A percentile compares a stretch with the other conserved stretches of the same genome.
phyloP scores from a whole-genome alignment of 1,140 invertebrate species.

The Trichomalopsis sarcophagae region DNA sequence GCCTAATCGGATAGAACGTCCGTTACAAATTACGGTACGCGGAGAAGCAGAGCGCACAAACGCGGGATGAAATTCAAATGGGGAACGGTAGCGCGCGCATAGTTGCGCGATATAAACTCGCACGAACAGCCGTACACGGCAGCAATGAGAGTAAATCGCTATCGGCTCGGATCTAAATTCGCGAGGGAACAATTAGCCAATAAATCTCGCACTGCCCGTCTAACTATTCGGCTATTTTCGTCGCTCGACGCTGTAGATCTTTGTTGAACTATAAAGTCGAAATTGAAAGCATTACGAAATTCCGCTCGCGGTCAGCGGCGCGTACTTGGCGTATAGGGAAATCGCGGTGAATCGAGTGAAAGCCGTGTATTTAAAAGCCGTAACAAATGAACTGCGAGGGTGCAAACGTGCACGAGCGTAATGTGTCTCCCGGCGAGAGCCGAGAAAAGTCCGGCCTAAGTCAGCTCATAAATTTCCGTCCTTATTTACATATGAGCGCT shows the following conservation, averaged over 20 bases:
- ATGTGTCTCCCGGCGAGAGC: no score
- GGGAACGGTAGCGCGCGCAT: neutral
- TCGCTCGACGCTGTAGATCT: no score
- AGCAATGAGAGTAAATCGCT: neutral
- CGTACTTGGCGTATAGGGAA: no score
- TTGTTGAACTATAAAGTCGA: no score
- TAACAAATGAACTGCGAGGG: no score
- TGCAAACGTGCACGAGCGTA: no score
- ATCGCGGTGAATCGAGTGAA: no score
- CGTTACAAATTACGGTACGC: neutral
- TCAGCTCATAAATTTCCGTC: neutral
- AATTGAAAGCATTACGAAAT: no score
- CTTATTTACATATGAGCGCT: conserved; percentile 26
- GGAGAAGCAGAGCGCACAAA: neutral
- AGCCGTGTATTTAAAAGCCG: no score
- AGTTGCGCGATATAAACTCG: neutral
- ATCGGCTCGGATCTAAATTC: neutral
- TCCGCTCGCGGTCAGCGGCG: no score
- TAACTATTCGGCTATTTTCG: conserved; percentile 3
- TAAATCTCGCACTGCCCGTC: conserved; percentile 4
- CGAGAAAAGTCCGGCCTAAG: neutral
- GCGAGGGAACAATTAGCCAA: conserved; percentile 18
- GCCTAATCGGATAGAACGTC: neutral
- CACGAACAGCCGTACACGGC: neutral
- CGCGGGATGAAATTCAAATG: neutral